Evolutionary conservation across 1,140 invertebrate species (phyloP).

Genomic region (honey bee (Apis mellifera)): Amel_HAv3.1 CM009941.2:14307501-14308000

Average conservation of each 20-base stretch:
- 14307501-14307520: background rate
- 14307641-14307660: constrained; percentile 44
- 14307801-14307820: background rate
- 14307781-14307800: background rate
- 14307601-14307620: constrained; percentile 12
- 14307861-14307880: constrained; percentile 93
- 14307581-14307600: constrained; percentile 31
- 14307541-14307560: constrained; percentile 5
- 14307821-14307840: constrained; percentile 85
- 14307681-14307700: constrained; percentile 34
- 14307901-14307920: constrained; percentile 94
- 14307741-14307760: background rate
- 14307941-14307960: constrained; percentile 94
- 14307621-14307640: constrained; percentile 52
- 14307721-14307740: background rate
- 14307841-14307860: constrained; percentile 97
- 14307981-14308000: background rate
- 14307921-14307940: constrained; percentile 98
- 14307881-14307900: constrained; percentile 96
- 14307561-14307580: background rate
- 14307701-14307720: constrained; percentile 52
- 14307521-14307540: constrained; percentile 40
- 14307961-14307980: constrained; percentile 85
- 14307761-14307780: constrained; percentile 14
- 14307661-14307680: constrained; percentile 50